phyloP scores from a whole-genome alignment of 2,888 invertebrate species.

The Nymphalis urticae region DNA sequence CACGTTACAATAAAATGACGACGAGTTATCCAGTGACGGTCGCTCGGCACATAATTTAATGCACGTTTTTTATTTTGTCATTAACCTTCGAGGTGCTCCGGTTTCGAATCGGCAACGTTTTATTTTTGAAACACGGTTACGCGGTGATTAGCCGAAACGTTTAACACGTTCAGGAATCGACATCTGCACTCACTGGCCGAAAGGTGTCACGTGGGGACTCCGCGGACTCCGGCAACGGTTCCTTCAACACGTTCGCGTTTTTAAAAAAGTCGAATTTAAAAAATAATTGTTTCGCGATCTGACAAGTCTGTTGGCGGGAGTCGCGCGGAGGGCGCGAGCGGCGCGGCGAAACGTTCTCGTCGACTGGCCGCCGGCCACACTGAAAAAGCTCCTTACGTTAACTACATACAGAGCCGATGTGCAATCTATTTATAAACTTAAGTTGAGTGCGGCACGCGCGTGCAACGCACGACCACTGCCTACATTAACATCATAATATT shows the following conservation, averaged over 20 bases:
- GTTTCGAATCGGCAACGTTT: conserved; percentile 77
- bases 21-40: conserved; percentile 55
- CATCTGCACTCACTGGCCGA: conserved; percentile 48
- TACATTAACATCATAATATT: conserved; percentile 71
- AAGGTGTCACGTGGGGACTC: conserved; percentile 41
- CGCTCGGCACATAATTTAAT: conserved; percentile 68
- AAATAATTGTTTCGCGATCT: conserved; percentile 51
- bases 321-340: conserved; percentile 62
- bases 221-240: conserved; percentile 27
- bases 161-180: conserved; percentile 51
- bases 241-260: conserved; percentile 27
- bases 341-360: conserved; percentile 63
- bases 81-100: conserved; percentile 80
- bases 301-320: conserved; percentile 58
- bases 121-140: conserved; percentile 78
- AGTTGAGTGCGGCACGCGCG: conserved; percentile 71
- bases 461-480: conserved; percentile 58
- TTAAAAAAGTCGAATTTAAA: conserved; percentile 38
- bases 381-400: conserved; percentile 74
- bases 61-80: conserved; percentile 78
- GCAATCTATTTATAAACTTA: conserved; percentile 79
- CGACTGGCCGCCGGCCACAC: conserved; percentile 68
- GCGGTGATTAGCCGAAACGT: conserved; percentile 57
- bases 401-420: conserved; percentile 72
- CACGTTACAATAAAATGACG: conserved; percentile 55